A percentile compares a stretch with the other conserved stretches of the same genome.
These are phyloP conservation scores for Pheosia gnoma DNA, from an alignment of 2,888 invertebrate genomes.

Conservation along the genomic window DNA sequence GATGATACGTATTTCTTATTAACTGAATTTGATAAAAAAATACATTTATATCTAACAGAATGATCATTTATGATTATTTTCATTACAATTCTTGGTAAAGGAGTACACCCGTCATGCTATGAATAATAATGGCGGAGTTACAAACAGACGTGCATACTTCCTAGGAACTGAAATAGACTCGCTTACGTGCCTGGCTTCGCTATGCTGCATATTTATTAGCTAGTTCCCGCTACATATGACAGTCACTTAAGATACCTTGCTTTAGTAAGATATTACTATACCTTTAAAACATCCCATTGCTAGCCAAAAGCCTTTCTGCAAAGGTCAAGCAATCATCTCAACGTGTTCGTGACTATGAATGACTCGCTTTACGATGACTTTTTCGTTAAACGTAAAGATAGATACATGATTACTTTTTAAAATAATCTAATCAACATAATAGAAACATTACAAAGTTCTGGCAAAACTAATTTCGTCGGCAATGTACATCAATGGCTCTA, in stretches of 20 bases:
- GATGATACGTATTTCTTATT: too few relatives aligned
- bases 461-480: not conserved
- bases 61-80: too few relatives aligned
- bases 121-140: slow-evolving; percentile 32
- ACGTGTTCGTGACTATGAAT: too few relatives aligned
- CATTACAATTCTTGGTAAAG: too few relatives aligned
- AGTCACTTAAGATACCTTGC: slow-evolving; percentile 23
- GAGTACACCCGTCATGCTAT: slow-evolving; percentile 4
- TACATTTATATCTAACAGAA: too few relatives aligned
- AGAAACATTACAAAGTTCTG: slow-evolving; percentile 1
- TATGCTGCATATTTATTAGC: slow-evolving; percentile 39
- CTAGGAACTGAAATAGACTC: slow-evolving; percentile 50
- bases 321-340: too few relatives aligned
- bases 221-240: slow-evolving; percentile 28
- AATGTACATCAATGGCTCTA: slow-evolving; percentile 21
- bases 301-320: too few relatives aligned
- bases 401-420: not conserved
- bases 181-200: slow-evolving; percentile 14
- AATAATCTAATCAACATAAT: slow-evolving; percentile 2
- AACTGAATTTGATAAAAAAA: too few relatives aligned
- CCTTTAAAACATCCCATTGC: not conserved
- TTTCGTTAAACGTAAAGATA: not conserved
- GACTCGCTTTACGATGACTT: too few relatives aligned
- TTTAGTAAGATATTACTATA: slow-evolving; percentile 15
- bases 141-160: slow-evolving; percentile 36